Percentiles rank a stretch among this genome's conserved stretches.
Evolutionary conservation across 2,113 vertebrate species (phyloP).

Genomic region (Scortum barcoo): DNA sequence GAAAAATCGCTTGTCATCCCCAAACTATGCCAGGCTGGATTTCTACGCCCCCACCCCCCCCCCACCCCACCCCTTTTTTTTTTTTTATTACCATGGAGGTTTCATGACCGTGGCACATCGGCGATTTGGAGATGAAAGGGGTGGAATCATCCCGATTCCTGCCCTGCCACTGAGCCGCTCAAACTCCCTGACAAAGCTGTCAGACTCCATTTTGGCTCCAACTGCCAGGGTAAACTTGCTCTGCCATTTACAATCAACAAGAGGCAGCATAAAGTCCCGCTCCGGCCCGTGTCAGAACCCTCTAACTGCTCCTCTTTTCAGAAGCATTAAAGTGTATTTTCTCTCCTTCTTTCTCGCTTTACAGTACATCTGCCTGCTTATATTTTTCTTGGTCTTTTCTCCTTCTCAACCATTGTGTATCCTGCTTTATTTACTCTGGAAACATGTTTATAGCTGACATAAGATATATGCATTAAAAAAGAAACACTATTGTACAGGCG

Average conservation of each 20-base stretch:
- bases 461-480: slow-evolving; percentile 12
- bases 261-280: slow-evolving; percentile 65
- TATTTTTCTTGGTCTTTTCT: slow-evolving; percentile 27
- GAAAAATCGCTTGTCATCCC: slow-evolving; percentile 78
- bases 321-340: slow-evolving; percentile 50
- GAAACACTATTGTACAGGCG: not conserved
- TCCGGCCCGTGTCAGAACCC: slow-evolving; percentile 73
- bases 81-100: slow-evolving; percentile 67
- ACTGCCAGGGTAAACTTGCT: slow-evolving; percentile 81
- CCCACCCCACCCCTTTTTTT: too few relatives aligned
- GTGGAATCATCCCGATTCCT: slow-evolving; percentile 80
- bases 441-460: slow-evolving; percentile 37
- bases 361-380: slow-evolving; percentile 25
- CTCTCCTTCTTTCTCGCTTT: slow-evolving; percentile 22
- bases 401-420: slow-evolving; percentile 22
- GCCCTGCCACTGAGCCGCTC: slow-evolving; percentile 84
- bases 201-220: slow-evolving; percentile 84
- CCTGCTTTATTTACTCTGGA: slow-evolving; percentile 27
- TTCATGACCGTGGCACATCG: slow-evolving; percentile 76
- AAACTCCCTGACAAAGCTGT: slow-evolving; percentile 88
- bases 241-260: slow-evolving; percentile 84
- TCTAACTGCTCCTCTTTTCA: slow-evolving; percentile 64
- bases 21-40: slow-evolving; percentile 64
- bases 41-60: slow-evolving; percentile 8
- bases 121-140: slow-evolving; percentile 87